Base-by-base conservation (phyloP, 2,888 invertebrate species). In the Mythimna impura region DNA sequence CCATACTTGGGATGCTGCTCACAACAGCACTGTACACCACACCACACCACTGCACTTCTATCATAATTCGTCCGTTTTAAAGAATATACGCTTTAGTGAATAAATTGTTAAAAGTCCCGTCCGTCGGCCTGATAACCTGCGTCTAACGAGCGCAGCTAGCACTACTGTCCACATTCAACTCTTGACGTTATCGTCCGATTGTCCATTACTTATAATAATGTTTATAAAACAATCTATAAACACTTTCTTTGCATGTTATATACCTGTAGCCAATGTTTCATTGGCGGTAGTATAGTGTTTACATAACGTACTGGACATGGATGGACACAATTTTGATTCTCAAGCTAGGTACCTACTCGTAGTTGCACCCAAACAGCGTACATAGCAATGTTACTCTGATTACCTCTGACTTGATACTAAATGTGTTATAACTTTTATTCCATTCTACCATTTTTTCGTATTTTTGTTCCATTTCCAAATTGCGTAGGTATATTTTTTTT, bases 141-240 rank as follows among this genome's bases (percentile, higher is more conserved):
- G 72, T 67, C 20, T 89, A 89, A 88, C 86, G 88, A 87, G 80
- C 83, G 79, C 81, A 65, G 75, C 73, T 76, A 82, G 75, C 82
- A 86, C 86, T 84, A 84, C 82, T 87, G 87, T 89, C 87, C 86
- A 78, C 87, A 84, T 87, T 86, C 71, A 86, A 88, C 89, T 89
- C 85, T 89, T 90, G 91, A 92, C 89, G 86, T 91, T 93, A 94
- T 93, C 93, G 87, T 79, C 71, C 85, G 80, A 87, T 88, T 90
- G 88, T 90, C 90, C 89, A 87, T 87, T 88, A 87, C 78, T 85
- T 90, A 89, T 94, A 93, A 93, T 90, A 91, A 91, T 94, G 94
- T 94, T 93, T 93, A 93, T 92, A 91, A 92, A 93, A 90, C 89
- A 84, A 85, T 86, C 83, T 89, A 88, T 89, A 91, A 91, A 91